A percentile compares a stretch with the other conserved stretches of the same genome.
Conservation (phyloP, 1,140 invertebrate species). For the Neodiprion virginianus region DNA sequence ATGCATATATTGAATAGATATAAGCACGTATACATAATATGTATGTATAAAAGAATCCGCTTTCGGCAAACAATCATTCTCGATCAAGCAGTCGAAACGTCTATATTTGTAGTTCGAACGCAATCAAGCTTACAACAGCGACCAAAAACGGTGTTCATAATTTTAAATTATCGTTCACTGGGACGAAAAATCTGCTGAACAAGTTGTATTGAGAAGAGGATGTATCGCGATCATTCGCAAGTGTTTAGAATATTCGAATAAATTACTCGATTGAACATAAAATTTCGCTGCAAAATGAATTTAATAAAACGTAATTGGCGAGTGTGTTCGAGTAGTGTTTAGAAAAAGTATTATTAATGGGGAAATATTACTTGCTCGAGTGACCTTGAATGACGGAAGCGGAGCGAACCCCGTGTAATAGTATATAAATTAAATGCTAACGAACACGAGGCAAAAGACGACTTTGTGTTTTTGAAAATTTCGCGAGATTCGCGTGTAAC, state of each 20-base stretch:
- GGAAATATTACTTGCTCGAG: not conserved
- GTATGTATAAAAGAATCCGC: not conserved
- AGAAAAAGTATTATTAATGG: too few species aligned
- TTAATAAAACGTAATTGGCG: not conserved
- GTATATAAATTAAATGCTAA: not conserved
- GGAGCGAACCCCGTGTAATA: not conserved
- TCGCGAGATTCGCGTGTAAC: too few species aligned
- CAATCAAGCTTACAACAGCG: not conserved
- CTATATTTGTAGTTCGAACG: not conserved
- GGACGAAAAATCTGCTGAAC: too few species aligned
- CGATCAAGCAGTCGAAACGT: not conserved
- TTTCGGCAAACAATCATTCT: slow-evolving; percentile 5
- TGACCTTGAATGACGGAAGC: not conserved
- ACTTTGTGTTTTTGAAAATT: not conserved
- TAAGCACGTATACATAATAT: too few species aligned
- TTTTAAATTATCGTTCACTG: not conserved
- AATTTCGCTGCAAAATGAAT: not conserved
- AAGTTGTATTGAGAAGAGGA: too few species aligned
- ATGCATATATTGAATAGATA: not conserved
- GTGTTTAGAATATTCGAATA: too few species aligned
- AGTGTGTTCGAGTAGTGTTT: too few species aligned
- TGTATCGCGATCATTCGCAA: too few species aligned
- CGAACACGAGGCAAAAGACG: not conserved
- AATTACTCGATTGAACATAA: not conserved
- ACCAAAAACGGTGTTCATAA: not conserved